A percentile compares a stretch with the other conserved stretches of the same genome.
phyloP scores from a whole-genome alignment of 2,888 invertebrate species.

The Arctia plantaginis region DNA sequence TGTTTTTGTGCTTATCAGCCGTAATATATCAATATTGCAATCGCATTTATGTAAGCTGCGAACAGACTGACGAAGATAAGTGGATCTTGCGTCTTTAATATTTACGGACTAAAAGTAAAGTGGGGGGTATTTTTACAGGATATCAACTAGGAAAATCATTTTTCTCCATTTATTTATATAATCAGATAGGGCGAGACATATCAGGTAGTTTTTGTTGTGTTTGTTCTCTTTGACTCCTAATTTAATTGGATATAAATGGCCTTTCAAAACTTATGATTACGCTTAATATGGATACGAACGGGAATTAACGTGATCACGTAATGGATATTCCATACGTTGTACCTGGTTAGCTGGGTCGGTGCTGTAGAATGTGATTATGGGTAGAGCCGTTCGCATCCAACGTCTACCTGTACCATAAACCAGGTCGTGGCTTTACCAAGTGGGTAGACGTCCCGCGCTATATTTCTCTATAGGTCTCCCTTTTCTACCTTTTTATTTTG shows the following conservation, averaged over 20 bases:
- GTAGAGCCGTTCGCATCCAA: not conserved
- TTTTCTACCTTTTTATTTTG: too few relatives aligned
- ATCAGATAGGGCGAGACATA: too few relatives aligned
- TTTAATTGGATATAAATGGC: not conserved
- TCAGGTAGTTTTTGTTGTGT: too few relatives aligned
- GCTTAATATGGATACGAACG: too few relatives aligned
- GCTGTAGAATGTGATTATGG: too few relatives aligned
- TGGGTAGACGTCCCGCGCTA: not conserved
- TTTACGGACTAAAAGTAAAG: not conserved
- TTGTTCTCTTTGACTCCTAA: not conserved
- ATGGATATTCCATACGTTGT: too few relatives aligned
- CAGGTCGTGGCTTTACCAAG: not conserved
- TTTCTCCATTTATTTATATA: too few relatives aligned
- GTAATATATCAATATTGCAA: constrained; percentile 37
- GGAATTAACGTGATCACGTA: too few relatives aligned
- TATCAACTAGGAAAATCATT: not conserved
- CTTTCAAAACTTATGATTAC: not conserved
- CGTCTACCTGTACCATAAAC: not conserved
- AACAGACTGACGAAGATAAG: not conserved
- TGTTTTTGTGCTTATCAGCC: constrained; percentile 27
- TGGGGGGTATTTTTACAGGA: not conserved
- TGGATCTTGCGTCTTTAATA: not conserved
- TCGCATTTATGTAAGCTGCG: constrained; percentile 17
- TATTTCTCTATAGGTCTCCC: not conserved
- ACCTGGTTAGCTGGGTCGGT: too few relatives aligned